These are phyloP conservation scores for Eumacrocentrus americanus DNA, from an alignment of 2,888 invertebrate species.

Conservation along the genomic window DNA sequence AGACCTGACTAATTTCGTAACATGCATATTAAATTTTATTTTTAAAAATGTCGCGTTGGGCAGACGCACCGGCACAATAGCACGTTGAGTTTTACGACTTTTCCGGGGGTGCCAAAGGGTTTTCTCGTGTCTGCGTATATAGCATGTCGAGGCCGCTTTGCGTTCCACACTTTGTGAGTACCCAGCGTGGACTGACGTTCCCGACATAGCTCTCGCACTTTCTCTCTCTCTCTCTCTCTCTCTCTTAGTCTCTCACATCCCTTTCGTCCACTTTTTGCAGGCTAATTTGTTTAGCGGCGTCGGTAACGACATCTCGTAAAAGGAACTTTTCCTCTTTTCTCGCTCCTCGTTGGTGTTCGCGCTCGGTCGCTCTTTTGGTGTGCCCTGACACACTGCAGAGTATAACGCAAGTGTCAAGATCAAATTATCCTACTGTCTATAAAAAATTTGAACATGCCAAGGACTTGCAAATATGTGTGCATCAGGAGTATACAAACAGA, in stretches of 20 bases:
- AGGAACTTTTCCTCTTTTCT: constrained; percentile 29
- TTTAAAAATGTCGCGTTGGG: constrained; percentile 2
- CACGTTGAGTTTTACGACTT: constrained; percentile 34
- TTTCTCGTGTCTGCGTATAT: constrained; percentile 25
- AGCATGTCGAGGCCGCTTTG: constrained; percentile 27
- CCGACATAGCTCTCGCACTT: constrained; percentile 13
- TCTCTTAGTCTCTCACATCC: background rate
- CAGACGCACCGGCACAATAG: background rate
- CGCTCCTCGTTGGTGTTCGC: background rate
- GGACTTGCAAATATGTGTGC: too few species aligned
- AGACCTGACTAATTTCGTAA: constrained; percentile 44
- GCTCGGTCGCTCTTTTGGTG: background rate
- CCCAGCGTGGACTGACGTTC: constrained; percentile 16
- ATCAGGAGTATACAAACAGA: too few species aligned
- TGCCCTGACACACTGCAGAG: constrained; percentile 14
- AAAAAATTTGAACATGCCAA: too few species aligned
- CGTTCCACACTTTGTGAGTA: constrained; percentile 22
- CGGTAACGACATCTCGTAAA: constrained; percentile 53
- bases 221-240: constrained; percentile 14
- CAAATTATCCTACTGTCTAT: too few species aligned
- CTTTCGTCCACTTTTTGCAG: constrained; percentile 40
- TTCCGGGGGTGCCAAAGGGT: constrained; percentile 33
- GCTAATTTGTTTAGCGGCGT: constrained; percentile 54
- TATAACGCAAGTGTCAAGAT: background rate
- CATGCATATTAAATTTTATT: constrained; percentile 44